Percentiles rank a stretch among this genome's conserved stretches.
phyloP scores from a whole-genome alignment of 2,113 vertebrate genomes.

The Ctenomys sociabilis region DNA sequence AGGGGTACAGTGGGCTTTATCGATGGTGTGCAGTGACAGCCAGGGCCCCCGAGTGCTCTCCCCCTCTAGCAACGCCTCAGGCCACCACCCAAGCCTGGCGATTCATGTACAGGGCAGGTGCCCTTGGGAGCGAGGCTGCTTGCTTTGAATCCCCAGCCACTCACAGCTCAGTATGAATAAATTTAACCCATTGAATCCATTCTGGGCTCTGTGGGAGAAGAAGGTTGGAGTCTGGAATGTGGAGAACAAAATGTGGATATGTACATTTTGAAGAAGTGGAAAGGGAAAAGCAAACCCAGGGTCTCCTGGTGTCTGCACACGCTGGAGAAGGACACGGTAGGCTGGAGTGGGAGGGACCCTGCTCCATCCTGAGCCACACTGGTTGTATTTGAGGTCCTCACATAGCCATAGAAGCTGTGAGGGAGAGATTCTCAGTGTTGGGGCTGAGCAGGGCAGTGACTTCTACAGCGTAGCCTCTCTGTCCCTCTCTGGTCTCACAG shows the following conservation, averaged over 20 bases:
- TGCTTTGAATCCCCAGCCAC: not conserved
- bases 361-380: not conserved
- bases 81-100: not conserved
- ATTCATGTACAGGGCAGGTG: not conserved
- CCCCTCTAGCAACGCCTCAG: accelerated
- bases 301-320: not conserved
- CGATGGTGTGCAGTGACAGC: too few relatives aligned
- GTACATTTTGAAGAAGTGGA: not conserved
- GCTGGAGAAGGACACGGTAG: not conserved
- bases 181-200: not conserved
- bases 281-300: not conserved
- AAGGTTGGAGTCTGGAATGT: too few relatives aligned
- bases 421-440: too few relatives aligned
- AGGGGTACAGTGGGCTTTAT: too few relatives aligned
- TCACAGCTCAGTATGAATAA: not conserved
- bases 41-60: too few relatives aligned
- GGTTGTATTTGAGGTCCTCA: not conserved
- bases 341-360: not conserved
- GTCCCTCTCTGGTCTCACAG: too few relatives aligned
- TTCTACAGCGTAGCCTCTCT: too few relatives aligned
- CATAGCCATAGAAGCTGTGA: too few relatives aligned
- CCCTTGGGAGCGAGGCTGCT: too few relatives aligned
- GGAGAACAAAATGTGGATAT: not conserved
- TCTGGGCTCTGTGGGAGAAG: not conserved
- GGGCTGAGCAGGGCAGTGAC: too few relatives aligned